Conservation (phyloP, 2,797 vertebrate genomes). For the Bucorvus abyssinicus region DNA sequence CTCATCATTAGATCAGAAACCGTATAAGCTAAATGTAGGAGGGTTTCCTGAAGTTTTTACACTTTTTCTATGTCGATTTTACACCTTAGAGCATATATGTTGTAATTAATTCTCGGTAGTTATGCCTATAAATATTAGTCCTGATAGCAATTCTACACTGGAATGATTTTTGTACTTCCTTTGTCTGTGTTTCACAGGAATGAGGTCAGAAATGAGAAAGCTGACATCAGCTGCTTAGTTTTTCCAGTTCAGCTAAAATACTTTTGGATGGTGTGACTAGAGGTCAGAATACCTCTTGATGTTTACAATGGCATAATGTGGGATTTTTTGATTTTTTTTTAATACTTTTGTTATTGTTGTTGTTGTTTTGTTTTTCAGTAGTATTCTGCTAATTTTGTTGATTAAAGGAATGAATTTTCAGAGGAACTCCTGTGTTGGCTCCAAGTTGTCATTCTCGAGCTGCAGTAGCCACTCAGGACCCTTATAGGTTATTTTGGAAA, state of each 20-base stretch:
- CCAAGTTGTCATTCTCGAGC: background rate
- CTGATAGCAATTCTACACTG: background rate
- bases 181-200: background rate
- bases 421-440: background rate
- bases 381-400: background rate
- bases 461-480: background rate
- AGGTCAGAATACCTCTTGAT: background rate
- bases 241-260: background rate
- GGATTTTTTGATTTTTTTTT: background rate
- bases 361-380: background rate
- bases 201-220: background rate
- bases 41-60: background rate
- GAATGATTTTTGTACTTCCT: background rate
- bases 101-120: background rate
- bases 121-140: background rate
- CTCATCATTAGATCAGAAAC: background rate
- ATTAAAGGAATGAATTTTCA: background rate
- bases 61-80: background rate
- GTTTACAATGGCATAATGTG: accelerated
- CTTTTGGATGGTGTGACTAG: background rate
- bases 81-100: background rate
- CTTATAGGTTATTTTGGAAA: background rate
- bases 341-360: background rate
- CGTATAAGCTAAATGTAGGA: background rate
- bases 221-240: background rate